Base-by-base conservation (phyloP, 2,888 invertebrate genomes). In the Hermaeophaga mercurialis region DNA sequence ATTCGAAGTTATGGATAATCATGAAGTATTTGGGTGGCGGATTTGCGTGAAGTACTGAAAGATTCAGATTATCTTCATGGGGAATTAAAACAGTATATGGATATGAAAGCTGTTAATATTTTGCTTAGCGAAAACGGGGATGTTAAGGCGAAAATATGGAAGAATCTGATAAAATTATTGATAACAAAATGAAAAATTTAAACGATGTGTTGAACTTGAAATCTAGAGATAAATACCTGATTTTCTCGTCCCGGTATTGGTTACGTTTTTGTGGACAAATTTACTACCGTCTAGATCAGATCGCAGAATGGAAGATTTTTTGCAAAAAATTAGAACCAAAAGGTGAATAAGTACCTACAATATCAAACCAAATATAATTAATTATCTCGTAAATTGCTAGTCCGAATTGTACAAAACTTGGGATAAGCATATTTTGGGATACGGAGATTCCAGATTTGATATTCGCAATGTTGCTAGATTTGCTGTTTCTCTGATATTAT, bases 11-110 rank as follows among this genome's bases (percentile, higher is more conserved):
- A 86, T 99, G 99, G 96, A 97, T 97, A 75, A 97, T 99, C 77
- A 99, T 99, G 99, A 99, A 99, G 81, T 99, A 98, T 80, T 84
- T 99, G 74, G 99, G 99, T 64, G 99, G 99, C 48, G 99, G 99
- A 61, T 99, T 82, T 99, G 61, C 85, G 98, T 22, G 99, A 99
- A 80, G 97, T 99, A 61, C 86, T 99, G 58, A 95, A 97, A 73
- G 99, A 99, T 41, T 83, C 99, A 60, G 98, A 99, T 80, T 99
- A 99, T 81, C 85, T 99, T 68, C 99, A 99, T 81, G 93, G 94
- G 62, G 99, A 99, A 80, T 84, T 95, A 65, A 99, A 99, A 80
- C 85, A 99, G 65, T 99, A 99, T 81, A 85, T 99, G 72, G 99
- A 99, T 79, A 98, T 99, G 73, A 99, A 99, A 85, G 98, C 98